Evolutionary conservation across 2,113 vertebrate species (phyloP).

Genomic region (Isurus oxyrinchus): DNA sequence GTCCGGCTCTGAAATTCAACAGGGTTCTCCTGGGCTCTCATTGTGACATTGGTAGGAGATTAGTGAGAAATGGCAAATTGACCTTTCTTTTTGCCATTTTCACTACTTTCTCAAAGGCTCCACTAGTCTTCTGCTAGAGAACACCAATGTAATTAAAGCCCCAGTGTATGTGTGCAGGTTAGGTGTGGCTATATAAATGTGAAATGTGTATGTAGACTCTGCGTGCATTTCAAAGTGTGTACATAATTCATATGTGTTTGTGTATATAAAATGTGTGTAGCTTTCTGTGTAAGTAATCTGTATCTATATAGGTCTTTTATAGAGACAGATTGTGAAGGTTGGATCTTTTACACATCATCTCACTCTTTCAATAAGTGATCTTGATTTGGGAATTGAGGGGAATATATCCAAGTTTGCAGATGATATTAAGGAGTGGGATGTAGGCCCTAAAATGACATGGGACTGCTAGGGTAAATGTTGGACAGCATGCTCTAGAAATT

Average conservation of each 20-base stretch:
- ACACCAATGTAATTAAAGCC: not conserved
- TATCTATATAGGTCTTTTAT: not conserved
- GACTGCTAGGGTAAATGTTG: no score
- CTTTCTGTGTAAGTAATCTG: not conserved
- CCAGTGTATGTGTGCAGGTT: not conserved
- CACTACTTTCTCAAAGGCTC: not conserved
- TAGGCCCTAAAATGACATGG: no score
- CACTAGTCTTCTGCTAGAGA: not conserved
- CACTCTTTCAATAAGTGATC: no score
- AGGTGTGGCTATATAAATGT: not conserved
- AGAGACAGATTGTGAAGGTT: not conserved
- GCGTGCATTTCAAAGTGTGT: no score
- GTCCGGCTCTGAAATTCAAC: not conserved
- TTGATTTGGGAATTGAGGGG: no score
- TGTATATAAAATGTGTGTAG: no score
- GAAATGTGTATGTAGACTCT: not conserved
- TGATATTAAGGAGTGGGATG: no score
- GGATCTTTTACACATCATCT: no score
- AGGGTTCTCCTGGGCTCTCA: not conserved
- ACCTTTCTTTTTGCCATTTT: not conserved
- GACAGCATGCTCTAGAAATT: no score
- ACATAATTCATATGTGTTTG: not conserved
- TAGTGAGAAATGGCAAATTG: not conserved
- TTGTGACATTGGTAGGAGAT: not conserved
- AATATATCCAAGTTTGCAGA: no score